These are phyloP conservation scores for Megalopta genalis DNA, from an alignment of 1,140 invertebrate genomes.

Conservation along the genomic window DNA sequence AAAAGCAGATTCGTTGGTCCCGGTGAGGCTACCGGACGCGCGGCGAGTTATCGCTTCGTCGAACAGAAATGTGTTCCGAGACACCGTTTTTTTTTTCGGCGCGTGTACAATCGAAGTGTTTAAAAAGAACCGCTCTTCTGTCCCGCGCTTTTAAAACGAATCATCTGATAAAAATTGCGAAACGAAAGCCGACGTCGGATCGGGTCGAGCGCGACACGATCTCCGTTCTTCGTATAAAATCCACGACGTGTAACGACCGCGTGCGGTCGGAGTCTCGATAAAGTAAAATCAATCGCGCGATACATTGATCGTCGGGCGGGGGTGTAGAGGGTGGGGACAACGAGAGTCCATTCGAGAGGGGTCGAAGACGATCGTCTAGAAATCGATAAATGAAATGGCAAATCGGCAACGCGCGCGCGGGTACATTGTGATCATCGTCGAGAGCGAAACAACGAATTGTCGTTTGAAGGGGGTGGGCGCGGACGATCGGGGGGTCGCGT, in stretches of 20 bases:
- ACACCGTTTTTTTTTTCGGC: no score
- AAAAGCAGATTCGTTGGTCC: constrained; percentile 55
- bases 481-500: neutral
- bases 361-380: no score
- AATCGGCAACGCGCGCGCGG: neutral
- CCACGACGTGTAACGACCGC: neutral
- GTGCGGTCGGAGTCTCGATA: neutral
- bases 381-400: neutral
- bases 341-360: no score
- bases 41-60: constrained; percentile 28
- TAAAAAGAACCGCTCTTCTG: neutral
- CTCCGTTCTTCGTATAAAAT: neutral
- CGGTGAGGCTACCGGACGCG: constrained; percentile 57
- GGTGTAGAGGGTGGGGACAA: no score
- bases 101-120: no score
- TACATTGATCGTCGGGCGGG: neutral
- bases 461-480: no score
- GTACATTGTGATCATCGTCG: constrained; percentile 1
- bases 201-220: neutral
- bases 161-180: neutral
- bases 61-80: no score
- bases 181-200: neutral
- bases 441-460: neutral
- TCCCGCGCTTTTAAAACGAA: neutral
- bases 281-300: neutral